These are phyloP conservation scores for Melanaphis sacchari DNA, from an alignment of 1,140 invertebrate genomes.

Conservation along the genomic window DNA sequence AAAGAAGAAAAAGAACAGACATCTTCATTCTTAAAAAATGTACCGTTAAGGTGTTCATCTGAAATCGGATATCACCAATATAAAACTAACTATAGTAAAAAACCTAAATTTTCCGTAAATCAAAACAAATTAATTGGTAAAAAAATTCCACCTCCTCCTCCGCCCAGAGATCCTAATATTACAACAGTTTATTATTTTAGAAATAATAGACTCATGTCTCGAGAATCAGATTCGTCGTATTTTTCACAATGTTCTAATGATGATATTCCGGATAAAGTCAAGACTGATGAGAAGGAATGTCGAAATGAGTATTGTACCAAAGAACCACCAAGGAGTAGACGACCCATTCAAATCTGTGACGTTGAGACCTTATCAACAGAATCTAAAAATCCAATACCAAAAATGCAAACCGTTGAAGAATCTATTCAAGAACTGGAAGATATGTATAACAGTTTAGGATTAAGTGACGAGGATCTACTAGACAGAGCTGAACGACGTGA, in stretches of 20 bases:
- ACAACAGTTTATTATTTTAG: constrained; percentile 66
- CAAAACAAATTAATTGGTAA: constrained; percentile 1
- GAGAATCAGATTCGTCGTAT: constrained; percentile 60
- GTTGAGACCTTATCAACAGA: constrained; percentile 27
- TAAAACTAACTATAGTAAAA: background rate
- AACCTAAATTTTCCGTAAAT: background rate
- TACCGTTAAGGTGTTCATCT: constrained; percentile 19
- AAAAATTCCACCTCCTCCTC: constrained; percentile 70
- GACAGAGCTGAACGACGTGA: constrained; percentile 80
- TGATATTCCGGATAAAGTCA: constrained; percentile 63
- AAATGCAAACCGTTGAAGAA: constrained; percentile 82
- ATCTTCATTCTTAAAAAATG: background rate
- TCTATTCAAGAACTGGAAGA: constrained; percentile 86
- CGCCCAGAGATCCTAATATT: constrained; percentile 73
- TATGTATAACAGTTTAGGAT: constrained; percentile 83
- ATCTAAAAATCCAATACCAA: constrained; percentile 2
- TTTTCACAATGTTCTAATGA: constrained; percentile 66
- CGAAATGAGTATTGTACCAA: background rate
- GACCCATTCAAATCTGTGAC: constrained; percentile 22
- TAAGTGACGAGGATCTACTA: constrained; percentile 81
- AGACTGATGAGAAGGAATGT: constrained; percentile 8
- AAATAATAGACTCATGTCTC: constrained; percentile 59
- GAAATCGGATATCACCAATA: constrained; percentile 11
- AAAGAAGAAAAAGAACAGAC: background rate
- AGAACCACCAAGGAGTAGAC: background rate